phyloP scores from a whole-genome alignment of 2,797 vertebrate genomes.

The Bradypodion ventrale region DNA sequence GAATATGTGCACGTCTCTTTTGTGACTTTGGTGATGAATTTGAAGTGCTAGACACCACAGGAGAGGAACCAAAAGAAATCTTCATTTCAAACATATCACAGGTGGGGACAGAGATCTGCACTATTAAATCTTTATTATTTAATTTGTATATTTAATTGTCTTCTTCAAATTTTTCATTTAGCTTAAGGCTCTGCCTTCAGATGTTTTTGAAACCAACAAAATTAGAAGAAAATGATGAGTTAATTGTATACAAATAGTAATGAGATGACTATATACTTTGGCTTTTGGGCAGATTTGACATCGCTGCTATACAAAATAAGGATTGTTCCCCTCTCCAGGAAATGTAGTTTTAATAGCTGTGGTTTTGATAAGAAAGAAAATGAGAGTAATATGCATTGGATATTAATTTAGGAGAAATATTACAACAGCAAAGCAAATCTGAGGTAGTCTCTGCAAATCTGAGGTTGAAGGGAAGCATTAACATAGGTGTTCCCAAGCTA shows the following conservation, averaged over 20 bases:
- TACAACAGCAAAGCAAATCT: background rate
- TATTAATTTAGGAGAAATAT: background rate
- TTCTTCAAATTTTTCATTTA: background rate
- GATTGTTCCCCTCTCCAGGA: background rate
- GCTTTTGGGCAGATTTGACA: background rate
- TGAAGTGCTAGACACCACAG: conserved; percentile 93
- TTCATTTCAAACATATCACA: conserved; percentile 96
- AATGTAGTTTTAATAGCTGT: background rate
- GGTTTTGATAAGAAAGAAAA: background rate
- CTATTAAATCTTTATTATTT: background rate
- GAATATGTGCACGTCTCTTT: conserved; percentile 92
- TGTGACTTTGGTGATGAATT: conserved; percentile 97
- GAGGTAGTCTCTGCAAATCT: background rate
- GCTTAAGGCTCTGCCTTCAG: background rate
- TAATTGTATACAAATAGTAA: too few relatives aligned
- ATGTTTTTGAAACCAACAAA: background rate
- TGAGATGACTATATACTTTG: background rate
- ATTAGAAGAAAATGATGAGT: background rate
- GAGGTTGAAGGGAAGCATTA: background rate
- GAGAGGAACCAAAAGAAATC: conserved; percentile 95
- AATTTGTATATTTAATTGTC: background rate
- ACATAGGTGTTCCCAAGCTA: too few relatives aligned
- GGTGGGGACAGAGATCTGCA: conserved; percentile 71
- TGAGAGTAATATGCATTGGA: background rate
- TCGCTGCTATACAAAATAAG: background rate